Evolutionary conservation across 2,888 invertebrate species (phyloP), one percentile per base, ranked within the genome.

Genomic region (Caenorhabditis uteleia): DNA sequence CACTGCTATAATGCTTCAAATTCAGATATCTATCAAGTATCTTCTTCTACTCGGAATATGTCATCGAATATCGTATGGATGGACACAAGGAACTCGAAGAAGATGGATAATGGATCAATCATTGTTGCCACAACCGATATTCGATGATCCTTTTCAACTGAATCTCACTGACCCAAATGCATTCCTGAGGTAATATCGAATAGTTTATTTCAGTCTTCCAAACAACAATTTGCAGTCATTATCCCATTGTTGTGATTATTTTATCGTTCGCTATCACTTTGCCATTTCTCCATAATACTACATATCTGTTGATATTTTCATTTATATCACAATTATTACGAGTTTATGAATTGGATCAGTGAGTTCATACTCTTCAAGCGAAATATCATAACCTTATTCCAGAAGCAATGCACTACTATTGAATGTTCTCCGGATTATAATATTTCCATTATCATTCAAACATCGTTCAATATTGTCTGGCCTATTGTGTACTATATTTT

Each of bases 31-130:
- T 23, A n/a, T 42, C 4, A 20, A 20, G 6, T 25, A 46, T 3
- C 7, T 29, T 0, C 14, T 62, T 1, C 2, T 27, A 0, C 23
- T 67, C 16, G 43, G 31, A 6, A 14, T 71, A 14, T 43, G 73
- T 0, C 77, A 78, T 45, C 46, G 78, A 44, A 25, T 74, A 14
- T 61, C 57, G 12, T 50, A 59, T 1, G 60, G 66, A 21, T 68
- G 62, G 44, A 59, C 39, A 14, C 60, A 68, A 42, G 55, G 55
- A 14, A 48, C 48, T 10, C 43, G 77, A 21, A 50, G 78, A 25
- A 60, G 78, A 42, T 79, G 78, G 78, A 49, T 50, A 5, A 68
- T 77, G 59, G 68, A 70, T 40, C 56, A 49, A 16, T 58, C 39
- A 53, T 27, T 47, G 16, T 31, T 65, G 5, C 58, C 59, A n/a